Percentiles rank a stretch among this genome's conserved stretches.
Evolutionary conservation across 2,888 invertebrate species (phyloP).

Genomic region (Pantelozetes paolii): DNA sequence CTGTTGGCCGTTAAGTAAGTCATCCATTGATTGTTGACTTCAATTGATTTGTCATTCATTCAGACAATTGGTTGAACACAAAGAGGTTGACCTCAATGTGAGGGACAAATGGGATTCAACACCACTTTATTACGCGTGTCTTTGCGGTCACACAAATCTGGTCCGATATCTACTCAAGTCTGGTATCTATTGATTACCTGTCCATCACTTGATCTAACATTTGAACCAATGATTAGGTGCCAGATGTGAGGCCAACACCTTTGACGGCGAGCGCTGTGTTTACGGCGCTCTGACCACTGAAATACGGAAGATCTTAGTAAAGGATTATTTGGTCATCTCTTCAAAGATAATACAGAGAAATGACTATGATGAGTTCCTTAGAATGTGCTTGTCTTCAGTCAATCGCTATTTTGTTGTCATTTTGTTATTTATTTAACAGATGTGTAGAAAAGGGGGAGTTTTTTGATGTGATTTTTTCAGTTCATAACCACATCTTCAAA

Average conservation of each 20-base stretch:
- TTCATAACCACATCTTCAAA: constrained; percentile 52
- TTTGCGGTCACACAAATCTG: constrained; percentile 57
- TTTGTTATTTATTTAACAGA: constrained; percentile 47
- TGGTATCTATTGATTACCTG: constrained; percentile 49
- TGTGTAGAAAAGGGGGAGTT: constrained; percentile 51
- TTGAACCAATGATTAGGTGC: constrained; percentile 51
- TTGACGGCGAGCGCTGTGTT: constrained; percentile 58
- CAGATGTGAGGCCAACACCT: constrained; percentile 57
- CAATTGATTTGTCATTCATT: constrained; percentile 19
- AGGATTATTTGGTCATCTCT: constrained; percentile 55
- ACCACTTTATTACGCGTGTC: constrained; percentile 58
- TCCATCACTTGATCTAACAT: neutral
- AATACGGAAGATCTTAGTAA: constrained; percentile 54
- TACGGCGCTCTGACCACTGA: constrained; percentile 57
- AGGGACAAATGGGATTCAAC: constrained; percentile 58
- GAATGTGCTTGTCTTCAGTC: constrained; percentile 51
- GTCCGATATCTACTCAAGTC: constrained; percentile 56
- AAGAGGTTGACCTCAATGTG: constrained; percentile 56
- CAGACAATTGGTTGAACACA: constrained; percentile 55
- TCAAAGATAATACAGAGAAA: constrained; percentile 54
- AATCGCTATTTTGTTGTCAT: neutral
- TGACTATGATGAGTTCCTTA: constrained; percentile 56
- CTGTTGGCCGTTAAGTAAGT: constrained; percentile 49
- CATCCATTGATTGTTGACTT: neutral
- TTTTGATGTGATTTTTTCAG: constrained; percentile 54